These are phyloP conservation scores for Setophaga kirtlandii DNA, from an alignment of 2,113 vertebrate species.

Conservation along the genomic window DNA sequence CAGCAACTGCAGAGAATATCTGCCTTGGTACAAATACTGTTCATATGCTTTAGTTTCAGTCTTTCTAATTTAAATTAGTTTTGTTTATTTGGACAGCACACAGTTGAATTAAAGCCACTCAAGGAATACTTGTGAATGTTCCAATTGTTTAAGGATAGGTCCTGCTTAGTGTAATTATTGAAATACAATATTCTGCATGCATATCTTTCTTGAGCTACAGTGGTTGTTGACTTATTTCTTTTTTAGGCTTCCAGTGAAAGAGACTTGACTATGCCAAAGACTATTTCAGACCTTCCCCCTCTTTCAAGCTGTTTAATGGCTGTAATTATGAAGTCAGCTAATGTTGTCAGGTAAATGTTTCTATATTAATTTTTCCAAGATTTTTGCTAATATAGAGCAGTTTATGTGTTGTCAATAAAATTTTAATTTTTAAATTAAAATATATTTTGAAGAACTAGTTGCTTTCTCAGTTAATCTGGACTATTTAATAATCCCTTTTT, in stretches of 20 bases:
- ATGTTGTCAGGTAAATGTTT: constrained; percentile 80
- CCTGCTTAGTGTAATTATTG: background rate
- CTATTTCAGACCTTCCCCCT: constrained; percentile 83
- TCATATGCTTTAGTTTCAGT: background rate
- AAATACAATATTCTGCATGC: background rate
- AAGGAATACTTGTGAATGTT: background rate
- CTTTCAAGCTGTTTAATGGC: constrained; percentile 83
- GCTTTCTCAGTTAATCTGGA: background rate
- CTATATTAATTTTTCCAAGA: background rate
- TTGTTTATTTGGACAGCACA: background rate
- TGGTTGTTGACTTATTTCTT: background rate
- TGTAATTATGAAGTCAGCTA: constrained; percentile 77
- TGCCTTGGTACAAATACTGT: background rate
- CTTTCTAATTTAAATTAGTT: background rate
- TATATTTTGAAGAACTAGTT: background rate
- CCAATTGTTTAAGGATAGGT: background rate
- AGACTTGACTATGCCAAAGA: constrained; percentile 74
- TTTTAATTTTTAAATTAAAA: background rate
- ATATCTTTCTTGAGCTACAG: background rate
- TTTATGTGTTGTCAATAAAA: background rate
- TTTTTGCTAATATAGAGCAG: background rate
- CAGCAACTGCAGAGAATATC: background rate
- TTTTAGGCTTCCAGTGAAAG: constrained; percentile 69
- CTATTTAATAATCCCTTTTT: background rate
- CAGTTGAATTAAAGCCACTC: background rate